Conservation (phyloP, 2,888 invertebrate genomes). For the Ischnus inquisitorius region DNA sequence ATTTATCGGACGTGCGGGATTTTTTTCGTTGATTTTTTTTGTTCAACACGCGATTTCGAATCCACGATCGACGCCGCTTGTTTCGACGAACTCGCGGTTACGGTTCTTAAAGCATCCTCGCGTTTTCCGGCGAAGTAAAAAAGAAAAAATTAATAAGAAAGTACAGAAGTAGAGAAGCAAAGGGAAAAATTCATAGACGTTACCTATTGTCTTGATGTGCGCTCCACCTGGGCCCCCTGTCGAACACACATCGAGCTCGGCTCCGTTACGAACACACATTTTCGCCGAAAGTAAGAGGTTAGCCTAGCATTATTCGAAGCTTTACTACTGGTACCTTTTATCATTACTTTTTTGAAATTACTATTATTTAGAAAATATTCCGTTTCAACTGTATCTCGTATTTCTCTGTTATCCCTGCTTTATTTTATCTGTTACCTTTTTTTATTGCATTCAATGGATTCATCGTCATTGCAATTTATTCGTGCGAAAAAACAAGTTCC, state of each 20-base stretch:
- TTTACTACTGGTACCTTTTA: not conserved
- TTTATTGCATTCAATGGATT: no score
- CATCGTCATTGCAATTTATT: not conserved
- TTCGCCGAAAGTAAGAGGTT: conserved; percentile 69
- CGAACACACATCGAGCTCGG: conserved; percentile 63
- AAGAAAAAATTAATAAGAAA: not conserved
- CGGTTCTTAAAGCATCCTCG: not conserved
- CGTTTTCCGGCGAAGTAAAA: not conserved
- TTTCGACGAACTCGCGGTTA: not conserved
- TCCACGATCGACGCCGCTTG: no score
- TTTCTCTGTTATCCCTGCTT: not conserved
- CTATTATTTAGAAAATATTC: not conserved
- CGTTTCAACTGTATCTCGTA: no score
- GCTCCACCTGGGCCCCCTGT: conserved; percentile 67
- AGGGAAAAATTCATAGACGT: not conserved
- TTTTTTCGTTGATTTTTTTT: no score
- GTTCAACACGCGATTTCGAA: not conserved
- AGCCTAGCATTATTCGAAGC: conserved; percentile 58
- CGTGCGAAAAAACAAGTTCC: not conserved
- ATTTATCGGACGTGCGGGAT: not conserved
- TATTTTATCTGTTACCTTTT: no score
- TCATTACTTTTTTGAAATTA: not conserved
- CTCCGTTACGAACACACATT: conserved; percentile 55
- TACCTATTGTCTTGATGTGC: conserved; percentile 62
- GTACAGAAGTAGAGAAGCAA: not conserved